These are phyloP conservation scores for Scortum barcoo DNA, from an alignment of 2,113 vertebrate species.

Conservation along the genomic window DNA sequence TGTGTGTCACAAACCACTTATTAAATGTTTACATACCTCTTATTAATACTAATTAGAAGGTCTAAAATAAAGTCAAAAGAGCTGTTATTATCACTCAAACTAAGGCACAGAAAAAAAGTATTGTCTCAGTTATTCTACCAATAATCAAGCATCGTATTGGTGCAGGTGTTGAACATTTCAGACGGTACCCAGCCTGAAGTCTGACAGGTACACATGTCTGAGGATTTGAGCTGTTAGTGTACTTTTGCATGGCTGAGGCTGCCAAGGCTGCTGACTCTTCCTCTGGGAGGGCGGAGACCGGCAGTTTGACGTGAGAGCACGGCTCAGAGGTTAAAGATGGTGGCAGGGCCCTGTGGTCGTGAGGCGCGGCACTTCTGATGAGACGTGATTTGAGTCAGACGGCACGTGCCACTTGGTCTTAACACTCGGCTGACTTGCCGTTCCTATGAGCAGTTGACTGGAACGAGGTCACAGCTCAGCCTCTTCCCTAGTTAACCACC, in stretches of 20 bases:
- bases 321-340: conserved; percentile 72
- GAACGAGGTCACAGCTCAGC: conserved; percentile 73
- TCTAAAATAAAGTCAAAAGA: neutral
- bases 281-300: conserved; percentile 31
- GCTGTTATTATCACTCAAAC: neutral
- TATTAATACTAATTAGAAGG: neutral
- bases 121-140: neutral
- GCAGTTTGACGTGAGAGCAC: conserved; percentile 31
- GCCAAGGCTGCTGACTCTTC: conserved; percentile 2
- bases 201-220: neutral
- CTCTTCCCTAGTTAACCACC: conserved; percentile 62
- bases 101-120: neutral
- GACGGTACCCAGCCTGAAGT: neutral
- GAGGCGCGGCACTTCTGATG: conserved; percentile 73
- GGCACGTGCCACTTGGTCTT: conserved; percentile 85
- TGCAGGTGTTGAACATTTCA: neutral
- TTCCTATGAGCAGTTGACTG: conserved; percentile 79
- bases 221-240: conserved; percentile 11
- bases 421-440: conserved; percentile 78
- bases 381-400: conserved; percentile 85
- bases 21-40: neutral
- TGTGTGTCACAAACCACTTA: neutral
- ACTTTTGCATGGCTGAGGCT: conserved; percentile 17
- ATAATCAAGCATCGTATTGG: neutral
- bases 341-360: conserved; percentile 61